Base-by-base conservation (phyloP, 1,140 invertebrate species). In the Lepidurus couesii region DNA sequence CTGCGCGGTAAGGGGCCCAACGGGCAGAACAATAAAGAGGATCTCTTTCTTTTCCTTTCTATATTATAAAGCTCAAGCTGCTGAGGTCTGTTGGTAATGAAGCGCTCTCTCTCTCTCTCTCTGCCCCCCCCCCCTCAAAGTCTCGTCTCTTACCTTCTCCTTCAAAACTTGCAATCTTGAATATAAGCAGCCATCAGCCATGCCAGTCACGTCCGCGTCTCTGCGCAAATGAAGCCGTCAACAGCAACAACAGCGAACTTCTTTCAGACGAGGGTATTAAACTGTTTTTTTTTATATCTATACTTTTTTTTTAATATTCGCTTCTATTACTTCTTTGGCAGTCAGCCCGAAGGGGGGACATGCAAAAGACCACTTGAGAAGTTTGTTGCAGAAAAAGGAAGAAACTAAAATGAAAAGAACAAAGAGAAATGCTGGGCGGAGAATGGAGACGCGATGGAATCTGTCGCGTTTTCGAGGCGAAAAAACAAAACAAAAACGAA, bases 151-250 rank as follows among this genome's bases (percentile, higher is more conserved):
- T 16, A n/a, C 16, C 53, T 21, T 65, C 21, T 16, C 53, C 53
- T 65, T 21, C 53, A 65, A 65, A 65, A 65, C 53, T 65, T 9
- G 53, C 53, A 65, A 65, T 65, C 53, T 65, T 13, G 53, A 21
- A 13, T 65, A 13, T 21, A 65, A 65, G 53, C 13, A 65, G 53
- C 53, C 53, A 65, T 65, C 53, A 65, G 53, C 53, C 53, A 65
- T 65, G 53, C 53, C 53, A 65, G 53, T 65, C 53, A 65, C 53
- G 53, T 65, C 53, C 53, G 53, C 53, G 53, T 65, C 53, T 21
- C 53, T 65, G 53, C 53, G 53, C 53, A 65, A 65, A 65, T 65
- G 53, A 65, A 65, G 53, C 53, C 53, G 53, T 65, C 53, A 65
- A 65, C 53, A 65, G 53, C 53, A 65, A 65, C 53, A 65, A 65